A percentile compares a stretch with the other conserved stretches of the same genome.
Evolutionary conservation across 1,140 invertebrate genomes (phyloP).

Genomic region (Ceratina japonica): DNA sequence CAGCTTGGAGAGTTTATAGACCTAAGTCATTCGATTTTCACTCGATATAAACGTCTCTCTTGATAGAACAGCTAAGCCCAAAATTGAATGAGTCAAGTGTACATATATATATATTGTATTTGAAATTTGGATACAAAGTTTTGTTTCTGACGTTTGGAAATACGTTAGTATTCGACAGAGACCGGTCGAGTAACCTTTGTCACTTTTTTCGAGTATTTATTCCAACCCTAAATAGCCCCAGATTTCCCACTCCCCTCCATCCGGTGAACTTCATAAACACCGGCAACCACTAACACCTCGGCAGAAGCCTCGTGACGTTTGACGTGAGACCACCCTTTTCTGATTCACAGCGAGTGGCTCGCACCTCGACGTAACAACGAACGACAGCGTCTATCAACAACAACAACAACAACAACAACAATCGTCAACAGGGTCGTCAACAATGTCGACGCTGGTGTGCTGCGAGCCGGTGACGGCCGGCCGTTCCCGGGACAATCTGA

Average conservation of each 20-base stretch:
- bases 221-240: background rate
- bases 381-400: slow-evolving; percentile 58
- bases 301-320: background rate
- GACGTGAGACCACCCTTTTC: slow-evolving; percentile 22
- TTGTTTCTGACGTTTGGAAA: too few species aligned
- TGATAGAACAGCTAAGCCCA: too few species aligned
- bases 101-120: too few species aligned
- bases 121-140: too few species aligned
- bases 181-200: too few species aligned
- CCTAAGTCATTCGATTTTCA: too few species aligned
- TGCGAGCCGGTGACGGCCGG: slow-evolving; percentile 77
- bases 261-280: background rate
- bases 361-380: slow-evolving; percentile 59
- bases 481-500: slow-evolving; percentile 81
- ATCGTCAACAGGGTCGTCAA: slow-evolving; percentile 5
- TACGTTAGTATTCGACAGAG: background rate
- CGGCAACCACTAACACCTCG: background rate
- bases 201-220: background rate
- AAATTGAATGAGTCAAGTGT: too few species aligned
- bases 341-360: slow-evolving; percentile 42
- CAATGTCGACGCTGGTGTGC: slow-evolving; percentile 79
- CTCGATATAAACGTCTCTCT: too few species aligned
- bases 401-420: slow-evolving; percentile 32
- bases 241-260: background rate
- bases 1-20: too few species aligned